These are phyloP conservation scores for Iselma pallidipennis DNA, from an alignment of 2,888 invertebrate genomes.

Conservation along the genomic window DNA sequence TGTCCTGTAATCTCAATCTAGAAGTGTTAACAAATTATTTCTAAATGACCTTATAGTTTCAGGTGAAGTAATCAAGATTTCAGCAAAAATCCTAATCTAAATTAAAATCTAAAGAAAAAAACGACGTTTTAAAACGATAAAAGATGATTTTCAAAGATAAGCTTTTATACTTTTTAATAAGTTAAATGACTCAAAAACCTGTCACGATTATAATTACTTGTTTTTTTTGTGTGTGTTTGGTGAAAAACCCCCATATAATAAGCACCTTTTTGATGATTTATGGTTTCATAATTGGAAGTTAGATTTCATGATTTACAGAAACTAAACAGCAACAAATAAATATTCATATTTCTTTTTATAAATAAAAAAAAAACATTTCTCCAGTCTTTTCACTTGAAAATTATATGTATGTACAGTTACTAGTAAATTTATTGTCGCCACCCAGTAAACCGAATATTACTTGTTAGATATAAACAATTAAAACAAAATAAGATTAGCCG, in stretches of 20 bases:
- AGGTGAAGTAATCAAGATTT: not conserved
- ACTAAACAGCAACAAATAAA: too few relatives aligned
- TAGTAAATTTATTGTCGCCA: not conserved
- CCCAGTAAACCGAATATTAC: not conserved
- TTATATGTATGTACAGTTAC: not conserved
- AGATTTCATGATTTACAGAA: not conserved
- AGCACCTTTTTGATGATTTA: not conserved
- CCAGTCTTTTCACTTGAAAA: too few relatives aligned
- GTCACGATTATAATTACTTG: not conserved
- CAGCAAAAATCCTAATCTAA: not conserved
- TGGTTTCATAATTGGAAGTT: not conserved
- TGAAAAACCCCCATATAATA: not conserved
- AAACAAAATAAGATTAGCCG: constrained; percentile 33
- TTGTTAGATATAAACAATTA: constrained; percentile 10
- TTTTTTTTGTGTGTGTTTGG: not conserved
- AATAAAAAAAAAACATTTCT: too few relatives aligned
- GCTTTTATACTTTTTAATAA: not conserved
- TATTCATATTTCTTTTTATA: too few relatives aligned
- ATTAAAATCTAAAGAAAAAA: not conserved
- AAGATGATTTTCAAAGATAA: not conserved
- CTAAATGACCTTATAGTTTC: too few relatives aligned
- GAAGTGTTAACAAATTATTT: not conserved
- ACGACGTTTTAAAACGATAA: not conserved
- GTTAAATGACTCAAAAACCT: not conserved
- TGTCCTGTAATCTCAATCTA: too few relatives aligned